Conservation (phyloP, 1,140 invertebrate genomes). For the Idris sp. region DNA sequence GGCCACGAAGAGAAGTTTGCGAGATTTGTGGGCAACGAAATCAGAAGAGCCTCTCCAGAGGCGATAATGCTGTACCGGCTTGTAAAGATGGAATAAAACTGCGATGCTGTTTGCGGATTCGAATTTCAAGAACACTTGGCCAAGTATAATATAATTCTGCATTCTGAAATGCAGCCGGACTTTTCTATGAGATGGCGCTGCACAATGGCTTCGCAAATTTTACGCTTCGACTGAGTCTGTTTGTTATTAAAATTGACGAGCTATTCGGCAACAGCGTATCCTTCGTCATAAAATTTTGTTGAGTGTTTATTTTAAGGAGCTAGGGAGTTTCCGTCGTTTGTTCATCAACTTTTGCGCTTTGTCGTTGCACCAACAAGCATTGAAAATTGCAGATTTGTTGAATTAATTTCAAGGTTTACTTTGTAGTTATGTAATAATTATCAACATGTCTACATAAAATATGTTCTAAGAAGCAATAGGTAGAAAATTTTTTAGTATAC, state of each 20-base stretch:
- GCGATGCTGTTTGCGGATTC: constrained; percentile 21
- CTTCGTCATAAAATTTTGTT: constrained; percentile 26
- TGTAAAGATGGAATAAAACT: constrained; percentile 43
- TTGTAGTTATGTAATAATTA: too few species aligned
- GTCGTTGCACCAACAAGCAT: not conserved
- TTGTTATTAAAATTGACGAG: constrained; percentile 56
- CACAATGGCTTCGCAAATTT: constrained; percentile 38
- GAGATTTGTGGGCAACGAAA: constrained; percentile 46
- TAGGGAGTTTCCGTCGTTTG: constrained; percentile 4
- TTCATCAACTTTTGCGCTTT: constrained; percentile 13
- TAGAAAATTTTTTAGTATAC: too few species aligned
- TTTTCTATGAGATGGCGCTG: constrained; percentile 5
- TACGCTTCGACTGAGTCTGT: constrained; percentile 19
- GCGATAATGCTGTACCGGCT: constrained; percentile 23
- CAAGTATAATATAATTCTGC: constrained; percentile 36
- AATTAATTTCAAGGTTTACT: too few species aligned
- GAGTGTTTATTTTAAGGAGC: constrained; percentile 32
- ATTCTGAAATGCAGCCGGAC: constrained; percentile 32
- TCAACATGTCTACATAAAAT: too few species aligned
- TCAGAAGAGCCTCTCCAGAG: constrained; percentile 25
- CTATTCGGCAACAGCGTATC: constrained; percentile 7
- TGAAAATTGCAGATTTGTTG: not conserved
- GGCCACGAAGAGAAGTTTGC: constrained; percentile 35
- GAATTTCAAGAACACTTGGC: constrained; percentile 31
- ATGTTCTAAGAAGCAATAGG: too few species aligned